Evolutionary conservation across 2,888 invertebrate species (phyloP).

Genomic region (Ptilodon capucinus): DNA sequence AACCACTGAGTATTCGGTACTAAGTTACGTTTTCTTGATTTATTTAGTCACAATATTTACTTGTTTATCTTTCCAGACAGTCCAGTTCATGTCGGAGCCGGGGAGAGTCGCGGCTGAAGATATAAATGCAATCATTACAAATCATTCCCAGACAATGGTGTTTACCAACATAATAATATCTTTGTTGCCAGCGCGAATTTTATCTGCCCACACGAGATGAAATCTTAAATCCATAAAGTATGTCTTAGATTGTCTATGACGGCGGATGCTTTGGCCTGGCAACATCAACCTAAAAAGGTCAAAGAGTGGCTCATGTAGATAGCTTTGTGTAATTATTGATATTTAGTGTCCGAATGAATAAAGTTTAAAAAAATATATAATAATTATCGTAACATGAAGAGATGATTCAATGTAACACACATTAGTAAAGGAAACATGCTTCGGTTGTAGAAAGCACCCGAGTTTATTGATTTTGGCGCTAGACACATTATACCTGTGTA

Average conservation of each 20-base stretch:
- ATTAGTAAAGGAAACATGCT: constrained; percentile 53
- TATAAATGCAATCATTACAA: constrained; percentile 68
- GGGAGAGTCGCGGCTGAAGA: constrained; percentile 60
- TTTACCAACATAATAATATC: constrained; percentile 48
- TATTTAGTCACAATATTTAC: not conserved
- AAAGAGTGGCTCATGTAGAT: constrained; percentile 79
- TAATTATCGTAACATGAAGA: constrained; percentile 55
- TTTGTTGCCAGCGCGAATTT: constrained; percentile 55
- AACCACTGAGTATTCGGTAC: too few species aligned
- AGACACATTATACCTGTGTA: constrained; percentile 53
- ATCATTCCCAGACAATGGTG: constrained; percentile 76
- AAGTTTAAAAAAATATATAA: constrained; percentile 49
- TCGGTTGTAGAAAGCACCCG: constrained; percentile 60
- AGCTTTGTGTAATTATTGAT: constrained; percentile 81
- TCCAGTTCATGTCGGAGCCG: constrained; percentile 68
- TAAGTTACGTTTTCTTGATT: not conserved
- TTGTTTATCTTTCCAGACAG: constrained; percentile 46
- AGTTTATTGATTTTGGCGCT: constrained; percentile 60
- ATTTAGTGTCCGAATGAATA: constrained; percentile 74
- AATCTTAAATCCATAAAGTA: constrained; percentile 25
- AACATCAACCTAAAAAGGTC: constrained; percentile 51
- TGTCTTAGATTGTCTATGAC: constrained; percentile 26
- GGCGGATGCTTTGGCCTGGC: constrained; percentile 39
- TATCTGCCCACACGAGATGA: constrained; percentile 30
- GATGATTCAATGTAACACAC: constrained; percentile 51